Conservation (phyloP, 2,797 vertebrate species). For the Lithobates sylvaticus region DNA sequence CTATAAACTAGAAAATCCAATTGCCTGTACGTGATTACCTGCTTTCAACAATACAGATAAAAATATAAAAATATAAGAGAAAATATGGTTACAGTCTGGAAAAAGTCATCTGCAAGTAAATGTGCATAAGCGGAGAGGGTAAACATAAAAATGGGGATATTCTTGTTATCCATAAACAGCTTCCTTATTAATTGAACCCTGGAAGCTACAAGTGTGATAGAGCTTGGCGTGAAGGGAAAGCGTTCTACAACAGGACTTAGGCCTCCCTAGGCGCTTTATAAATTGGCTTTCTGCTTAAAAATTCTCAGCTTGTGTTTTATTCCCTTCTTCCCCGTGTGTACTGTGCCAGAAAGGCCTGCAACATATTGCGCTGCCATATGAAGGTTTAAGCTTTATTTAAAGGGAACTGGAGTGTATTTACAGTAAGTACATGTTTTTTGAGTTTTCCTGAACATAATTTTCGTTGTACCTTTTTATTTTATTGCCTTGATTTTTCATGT, state of each 20-base stretch:
- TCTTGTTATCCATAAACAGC: neutral
- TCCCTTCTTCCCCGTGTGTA: neutral
- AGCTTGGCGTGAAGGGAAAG: conserved; percentile 20
- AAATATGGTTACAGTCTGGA: too few relatives aligned
- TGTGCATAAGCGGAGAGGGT: too few relatives aligned
- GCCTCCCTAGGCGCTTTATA: conserved; percentile 24
- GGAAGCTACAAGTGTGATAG: conserved; percentile 34
- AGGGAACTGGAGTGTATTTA: neutral
- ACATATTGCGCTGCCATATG: conserved; percentile 23
- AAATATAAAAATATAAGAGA: too few relatives aligned
- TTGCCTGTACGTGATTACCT: too few relatives aligned
- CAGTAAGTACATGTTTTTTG: too few relatives aligned
- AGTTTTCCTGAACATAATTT: too few relatives aligned
- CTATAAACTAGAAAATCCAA: too few relatives aligned
- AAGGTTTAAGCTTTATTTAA: conserved; percentile 11
- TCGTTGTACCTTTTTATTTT: too few relatives aligned
- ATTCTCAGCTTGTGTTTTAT: conserved; percentile 7
- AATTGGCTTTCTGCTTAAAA: conserved; percentile 41
- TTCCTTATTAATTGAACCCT: conserved; percentile 20
- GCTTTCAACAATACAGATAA: too few relatives aligned
- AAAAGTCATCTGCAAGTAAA: too few relatives aligned
- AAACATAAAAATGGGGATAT: neutral
- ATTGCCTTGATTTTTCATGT: too few relatives aligned
- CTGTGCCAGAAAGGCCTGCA: conserved; percentile 4
- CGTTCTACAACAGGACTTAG: conserved; percentile 11